phyloP scores from a whole-genome alignment of 2,797 vertebrate genomes.

The Neosilurus hyrtlii region DNA sequence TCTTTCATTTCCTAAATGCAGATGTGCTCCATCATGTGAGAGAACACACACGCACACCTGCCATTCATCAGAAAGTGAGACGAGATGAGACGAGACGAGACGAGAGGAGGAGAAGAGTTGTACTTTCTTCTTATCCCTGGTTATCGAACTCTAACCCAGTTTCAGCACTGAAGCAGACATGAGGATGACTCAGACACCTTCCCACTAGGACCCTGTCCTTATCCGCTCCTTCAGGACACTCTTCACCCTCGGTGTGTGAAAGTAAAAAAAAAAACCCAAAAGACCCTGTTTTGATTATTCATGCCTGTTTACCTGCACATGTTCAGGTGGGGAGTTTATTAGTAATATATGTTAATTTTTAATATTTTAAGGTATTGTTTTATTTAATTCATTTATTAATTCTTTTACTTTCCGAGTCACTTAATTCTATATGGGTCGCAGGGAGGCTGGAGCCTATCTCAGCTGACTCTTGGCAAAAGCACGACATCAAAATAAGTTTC shows the following conservation, averaged over 20 bases:
- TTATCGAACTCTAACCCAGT: conserved; percentile 27
- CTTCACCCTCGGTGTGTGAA: conserved; percentile 14
- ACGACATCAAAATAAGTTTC: too few relatives aligned
- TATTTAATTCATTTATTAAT: too few relatives aligned
- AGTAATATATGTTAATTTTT: too few relatives aligned
- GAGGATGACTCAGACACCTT: conserved; percentile 11
- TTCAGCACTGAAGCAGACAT: conserved; percentile 17
- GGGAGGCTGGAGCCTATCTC: too few relatives aligned
- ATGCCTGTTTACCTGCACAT: too few relatives aligned
- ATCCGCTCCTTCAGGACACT: conserved; percentile 30
- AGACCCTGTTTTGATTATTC: background rate
- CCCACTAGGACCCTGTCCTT: conserved; percentile 32
- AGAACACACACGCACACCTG: conserved; percentile 28
- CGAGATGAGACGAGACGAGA: background rate
- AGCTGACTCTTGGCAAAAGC: too few relatives aligned
- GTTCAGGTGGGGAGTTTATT: too few relatives aligned
- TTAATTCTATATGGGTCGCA: too few relatives aligned
- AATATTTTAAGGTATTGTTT: too few relatives aligned
- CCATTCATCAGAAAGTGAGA: conserved; percentile 7
- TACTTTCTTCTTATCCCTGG: conserved; percentile 38
- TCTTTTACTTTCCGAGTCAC: too few relatives aligned
- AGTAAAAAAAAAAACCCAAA: background rate
- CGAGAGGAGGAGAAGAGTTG: conserved; percentile 40
- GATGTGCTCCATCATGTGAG: conserved; percentile 36
- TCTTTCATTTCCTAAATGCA: conserved; percentile 26